Base-by-base conservation (phyloP, 2,888 invertebrate species). In the Smittia sp. region DNA sequence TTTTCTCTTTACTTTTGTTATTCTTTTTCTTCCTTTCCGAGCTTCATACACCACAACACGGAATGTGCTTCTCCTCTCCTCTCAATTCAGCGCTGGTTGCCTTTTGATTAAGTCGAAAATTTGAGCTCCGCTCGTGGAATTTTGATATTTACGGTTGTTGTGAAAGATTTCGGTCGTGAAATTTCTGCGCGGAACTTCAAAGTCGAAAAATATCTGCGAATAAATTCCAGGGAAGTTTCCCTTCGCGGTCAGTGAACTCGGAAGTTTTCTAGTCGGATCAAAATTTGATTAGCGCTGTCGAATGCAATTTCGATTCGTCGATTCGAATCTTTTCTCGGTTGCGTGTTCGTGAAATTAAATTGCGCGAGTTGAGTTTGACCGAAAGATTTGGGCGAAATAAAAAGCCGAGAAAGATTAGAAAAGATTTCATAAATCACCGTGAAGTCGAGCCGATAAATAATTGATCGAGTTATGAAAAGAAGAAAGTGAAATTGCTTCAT, bases 401-500 rank as follows among this genome's bases (percentile, higher is more conserved):
- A 24, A 25, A n/a, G 24, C 13, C 24, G 62, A 63, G 32, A 32
- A 32, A 66, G 27, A 32, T 18, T 9, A 38, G 20, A 66, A 65
- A 66, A 27, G n/a, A 3, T 9, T 24, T 62, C 46, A 46, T 66
- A 63, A 25, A 25, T 25, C 62, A 63, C 24, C 20, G 32, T 32
- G 39, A 38, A 66, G 22, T 13, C 22, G 13, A 66, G 20, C 46
- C 11, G 11, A 46, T 11, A 46, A 46, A 46, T 11, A 46, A 46
- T 46, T 46, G 46, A 46, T 46, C 15, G 11, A n/a, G 11, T 46
- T 15, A 11, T n/a, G 46, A 32, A 62, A 7, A 22, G 18, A 66
- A 20, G 38, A 66, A 66, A 66, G 66, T 66, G 66, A 66, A 66
- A 66, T 66, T 66, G 66, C 66, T 66, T 66, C 66, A 66, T 66